Evolutionary conservation across 2,888 invertebrate genomes (phyloP), one percentile per base, ranked within the genome.

Genomic region (Danaus chrysippus): DNA sequence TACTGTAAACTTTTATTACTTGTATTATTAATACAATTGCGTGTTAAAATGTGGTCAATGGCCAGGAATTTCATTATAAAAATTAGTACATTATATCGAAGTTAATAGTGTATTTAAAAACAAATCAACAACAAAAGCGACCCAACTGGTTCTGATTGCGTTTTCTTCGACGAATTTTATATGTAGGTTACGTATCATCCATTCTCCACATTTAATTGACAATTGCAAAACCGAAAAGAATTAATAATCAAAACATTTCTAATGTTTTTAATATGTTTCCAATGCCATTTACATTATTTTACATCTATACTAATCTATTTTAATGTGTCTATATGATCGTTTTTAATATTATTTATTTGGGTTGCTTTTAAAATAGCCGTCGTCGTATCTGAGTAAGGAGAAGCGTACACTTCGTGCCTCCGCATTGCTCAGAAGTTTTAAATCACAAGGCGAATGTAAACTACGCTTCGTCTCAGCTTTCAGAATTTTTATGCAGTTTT

Each of bases 261-360:
- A 42, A 44, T 42, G 1, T 10, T 56, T 44, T 56, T 43, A 49
- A 56, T 49, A 11, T 17, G 17, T 17, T 49, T 17, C 17, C 49
- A 66, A 63, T 62, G 54, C 60, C 56, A 67, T 70, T 70, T 66
- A 69, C 64, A 68, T 66, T 65, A 44, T 64, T 71, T 69, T 66
- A 70, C 68, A 69, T 68, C 68, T 68, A 66, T 68, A 65, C 55
- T 17, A 34, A 34, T 49, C n/a, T 49, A 49, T 9, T 46, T 12
- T 46, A 10, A 11, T 9, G 11, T 49, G 11, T 11, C 10, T 49
- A 46, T 17, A 8, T 49, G 10, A 49, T 49, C 1, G 3, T 1
- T 49, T n/a, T 49, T 49, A 17, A 17, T 2, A 10, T 49, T 17
- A 10, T 49, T 49, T 49, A 10, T 17, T 49, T 49, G 49, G 17